These are phyloP conservation scores for Drosophila percnosoma DNA, from an alignment of 2,888 invertebrate species.

Conservation along the genomic window DNA sequence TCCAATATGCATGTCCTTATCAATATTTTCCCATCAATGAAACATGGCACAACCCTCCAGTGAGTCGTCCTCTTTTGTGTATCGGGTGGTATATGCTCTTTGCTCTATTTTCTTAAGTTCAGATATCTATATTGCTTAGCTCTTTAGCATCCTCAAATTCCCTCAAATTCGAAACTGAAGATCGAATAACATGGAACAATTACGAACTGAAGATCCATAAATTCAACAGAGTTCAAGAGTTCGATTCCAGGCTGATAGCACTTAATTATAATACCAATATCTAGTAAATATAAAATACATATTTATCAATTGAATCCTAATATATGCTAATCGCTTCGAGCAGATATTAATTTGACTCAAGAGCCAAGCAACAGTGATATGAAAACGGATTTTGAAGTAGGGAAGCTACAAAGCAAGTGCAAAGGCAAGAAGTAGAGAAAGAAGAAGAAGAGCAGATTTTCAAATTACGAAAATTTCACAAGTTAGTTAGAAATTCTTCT, in stretches of 20 bases:
- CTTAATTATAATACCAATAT: neutral
- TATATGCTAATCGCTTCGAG: neutral
- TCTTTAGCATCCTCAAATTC: neutral
- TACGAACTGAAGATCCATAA: neutral
- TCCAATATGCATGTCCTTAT: neutral
- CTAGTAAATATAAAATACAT: neutral
- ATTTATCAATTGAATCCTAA: neutral
- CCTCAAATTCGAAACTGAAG: neutral
- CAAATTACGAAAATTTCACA: slow-evolving; percentile 70
- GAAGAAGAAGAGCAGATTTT: slow-evolving; percentile 48
- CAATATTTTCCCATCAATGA: neutral
- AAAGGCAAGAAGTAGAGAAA: slow-evolving; percentile 14
- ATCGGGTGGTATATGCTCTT: neutral
- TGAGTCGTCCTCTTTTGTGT: neutral
- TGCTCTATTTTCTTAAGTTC: neutral
- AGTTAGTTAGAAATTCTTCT: slow-evolving; percentile 64
- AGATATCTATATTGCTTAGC: neutral
- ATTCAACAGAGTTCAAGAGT: no score
- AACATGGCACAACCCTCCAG: neutral
- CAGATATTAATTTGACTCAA: neutral
- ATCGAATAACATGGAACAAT: neutral
- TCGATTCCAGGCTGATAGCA: neutral
- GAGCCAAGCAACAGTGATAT: neutral
- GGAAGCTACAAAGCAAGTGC: slow-evolving; percentile 30
- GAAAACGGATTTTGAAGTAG: slow-evolving; percentile 11